Evolutionary conservation across 2,888 invertebrate species (phyloP).

Genomic region (Thymelicus lineola): DNA sequence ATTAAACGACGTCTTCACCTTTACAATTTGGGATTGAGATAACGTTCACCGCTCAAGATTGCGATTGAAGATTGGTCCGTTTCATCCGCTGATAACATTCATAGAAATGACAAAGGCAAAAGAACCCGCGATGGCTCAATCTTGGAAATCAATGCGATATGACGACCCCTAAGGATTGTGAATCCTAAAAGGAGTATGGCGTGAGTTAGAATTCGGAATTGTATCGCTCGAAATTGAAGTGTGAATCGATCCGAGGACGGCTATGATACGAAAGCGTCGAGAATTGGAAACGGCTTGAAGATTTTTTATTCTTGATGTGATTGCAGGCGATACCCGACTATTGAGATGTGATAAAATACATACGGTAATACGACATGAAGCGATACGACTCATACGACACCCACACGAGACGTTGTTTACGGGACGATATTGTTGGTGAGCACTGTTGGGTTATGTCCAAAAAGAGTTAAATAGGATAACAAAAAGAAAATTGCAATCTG

Average conservation of each 20-base stretch:
- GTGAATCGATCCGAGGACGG: constrained; percentile 45
- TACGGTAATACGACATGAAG: constrained; percentile 13
- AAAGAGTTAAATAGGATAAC: constrained; percentile 25
- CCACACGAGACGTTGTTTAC: background rate
- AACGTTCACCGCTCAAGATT: constrained; percentile 9
- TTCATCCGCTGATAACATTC: constrained; percentile 4
- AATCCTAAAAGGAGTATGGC: constrained; percentile 10
- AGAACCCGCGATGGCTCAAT: constrained; percentile 18
- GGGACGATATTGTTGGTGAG: background rate
- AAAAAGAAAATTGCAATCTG: constrained; percentile 33
- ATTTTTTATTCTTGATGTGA: constrained; percentile 43
- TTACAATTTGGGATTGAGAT: constrained; percentile 11
- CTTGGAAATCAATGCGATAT: constrained; percentile 20
- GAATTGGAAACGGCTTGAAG: constrained; percentile 38
- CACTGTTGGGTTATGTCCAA: constrained; percentile 12
- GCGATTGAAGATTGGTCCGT: constrained; percentile 10
- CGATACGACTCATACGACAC: background rate
- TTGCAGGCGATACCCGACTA: constrained; percentile 19
- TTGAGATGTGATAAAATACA: constrained; percentile 30
- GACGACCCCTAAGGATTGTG: constrained; percentile 25
- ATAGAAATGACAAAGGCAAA: constrained; percentile 13
- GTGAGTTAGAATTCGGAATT: constrained; percentile 27
- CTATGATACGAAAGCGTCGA: constrained; percentile 41
- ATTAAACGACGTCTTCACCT: background rate
- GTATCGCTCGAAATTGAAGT: constrained; percentile 40